phyloP scores from a whole-genome alignment of 2,113 vertebrate species.

The Desmodus rotundus region DNA sequence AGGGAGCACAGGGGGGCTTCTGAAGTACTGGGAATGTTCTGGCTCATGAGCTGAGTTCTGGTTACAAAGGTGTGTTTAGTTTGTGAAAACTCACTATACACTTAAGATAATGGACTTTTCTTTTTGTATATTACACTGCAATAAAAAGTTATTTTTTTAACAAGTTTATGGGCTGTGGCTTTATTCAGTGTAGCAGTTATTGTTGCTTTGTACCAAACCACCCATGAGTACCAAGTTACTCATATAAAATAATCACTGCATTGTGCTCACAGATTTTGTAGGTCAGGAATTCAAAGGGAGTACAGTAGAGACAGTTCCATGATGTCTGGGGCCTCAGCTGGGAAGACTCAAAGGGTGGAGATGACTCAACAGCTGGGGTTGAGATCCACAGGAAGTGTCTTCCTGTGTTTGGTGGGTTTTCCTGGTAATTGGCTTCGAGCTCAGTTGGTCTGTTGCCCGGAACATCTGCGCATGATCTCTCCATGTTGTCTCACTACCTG shows the following conservation, averaged over 20 bases:
- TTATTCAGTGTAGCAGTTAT: not conserved
- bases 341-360: not conserved
- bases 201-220: not conserved
- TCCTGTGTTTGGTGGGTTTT: not conserved
- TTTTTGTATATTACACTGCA: not conserved
- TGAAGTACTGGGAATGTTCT: not conserved
- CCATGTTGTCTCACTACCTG: not conserved
- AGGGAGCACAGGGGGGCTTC: not conserved
- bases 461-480: not conserved
- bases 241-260: not conserved
- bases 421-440: not conserved
- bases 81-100: not conserved
- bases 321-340: not conserved
- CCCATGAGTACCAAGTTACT: not conserved
- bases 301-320: not conserved
- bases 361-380: not conserved
- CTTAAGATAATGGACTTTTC: not conserved
- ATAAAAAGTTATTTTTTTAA: not conserved
- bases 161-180: not conserved
- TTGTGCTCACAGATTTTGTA: not conserved
- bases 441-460: not conserved
- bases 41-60: not conserved
- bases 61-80: not conserved
- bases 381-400: not conserved
- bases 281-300: not conserved